A percentile compares a stretch with the other conserved stretches of the same genome.
Evolutionary conservation across 2,888 invertebrate species (phyloP).

Genomic region (Cremastobaeus sp.): DNA sequence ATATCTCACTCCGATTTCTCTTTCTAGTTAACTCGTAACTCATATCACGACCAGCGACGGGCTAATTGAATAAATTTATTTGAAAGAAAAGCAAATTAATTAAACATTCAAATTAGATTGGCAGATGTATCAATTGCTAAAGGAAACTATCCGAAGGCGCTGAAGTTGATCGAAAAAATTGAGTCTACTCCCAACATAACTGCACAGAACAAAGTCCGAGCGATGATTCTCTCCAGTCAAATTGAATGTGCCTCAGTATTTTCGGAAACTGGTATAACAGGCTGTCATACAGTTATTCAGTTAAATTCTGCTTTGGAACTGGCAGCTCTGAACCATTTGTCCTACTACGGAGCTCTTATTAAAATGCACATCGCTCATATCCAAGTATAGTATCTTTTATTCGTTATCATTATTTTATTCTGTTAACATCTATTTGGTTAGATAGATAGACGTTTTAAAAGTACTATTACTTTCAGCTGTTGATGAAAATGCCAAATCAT

Average conservation of each 20-base stretch:
- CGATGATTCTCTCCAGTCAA: slow-evolving; percentile 85
- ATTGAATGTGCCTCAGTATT: slow-evolving; percentile 81
- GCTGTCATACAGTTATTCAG: slow-evolving; percentile 79
- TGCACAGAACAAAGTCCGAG: slow-evolving; percentile 80
- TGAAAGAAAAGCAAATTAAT: no score
- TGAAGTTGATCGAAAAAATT: slow-evolving; percentile 67
- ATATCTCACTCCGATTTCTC: no score
- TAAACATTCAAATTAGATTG: slow-evolving; percentile 65
- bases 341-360: slow-evolving; percentile 86
- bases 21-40: no score
- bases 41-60: no score
- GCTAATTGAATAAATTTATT: no score
- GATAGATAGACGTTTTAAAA: no score
- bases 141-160: slow-evolving; percentile 75
- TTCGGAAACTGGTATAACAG: slow-evolving; percentile 80
- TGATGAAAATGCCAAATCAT: slow-evolving; percentile 87
- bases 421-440: no score
- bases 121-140: slow-evolving; percentile 76
- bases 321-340: slow-evolving; percentile 86
- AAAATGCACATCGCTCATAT: slow-evolving; percentile 90
- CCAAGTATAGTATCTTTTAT: slow-evolving; percentile 80
- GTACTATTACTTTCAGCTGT: slow-evolving; percentile 79
- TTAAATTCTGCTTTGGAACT: slow-evolving; percentile 86
- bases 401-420: no score
- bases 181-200: slow-evolving; percentile 66